phyloP scores from a whole-genome alignment of 1,140 invertebrate genomes.

The Zelostemma sp. region DNA sequence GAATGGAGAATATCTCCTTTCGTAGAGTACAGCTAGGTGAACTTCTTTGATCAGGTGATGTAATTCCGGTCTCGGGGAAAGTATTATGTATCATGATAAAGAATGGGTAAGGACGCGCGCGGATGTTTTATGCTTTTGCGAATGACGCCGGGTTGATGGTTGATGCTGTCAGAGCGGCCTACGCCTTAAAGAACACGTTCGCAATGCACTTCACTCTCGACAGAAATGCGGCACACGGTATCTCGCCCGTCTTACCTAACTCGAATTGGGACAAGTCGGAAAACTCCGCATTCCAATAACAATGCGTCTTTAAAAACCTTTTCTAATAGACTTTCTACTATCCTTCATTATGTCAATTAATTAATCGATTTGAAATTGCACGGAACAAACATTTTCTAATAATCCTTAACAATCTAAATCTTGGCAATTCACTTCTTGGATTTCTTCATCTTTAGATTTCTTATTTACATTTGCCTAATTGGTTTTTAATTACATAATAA shows the following conservation, averaged over 20 bases:
- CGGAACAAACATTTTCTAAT: too few species aligned
- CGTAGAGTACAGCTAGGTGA: too few species aligned
- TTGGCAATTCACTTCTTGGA: too few species aligned
- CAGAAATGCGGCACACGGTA: conserved; percentile 23
- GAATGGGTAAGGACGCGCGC: conserved; percentile 29
- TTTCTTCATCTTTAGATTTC: too few species aligned
- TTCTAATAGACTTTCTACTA: conserved; percentile 10
- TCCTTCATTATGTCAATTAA: too few species aligned
- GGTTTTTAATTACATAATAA: too few species aligned
- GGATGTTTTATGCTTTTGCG: conserved; percentile 22
- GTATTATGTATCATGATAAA: conserved; percentile 34
- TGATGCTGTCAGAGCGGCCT: conserved; percentile 30
- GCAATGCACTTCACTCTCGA: conserved; percentile 12
- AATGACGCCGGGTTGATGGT: conserved; percentile 4
- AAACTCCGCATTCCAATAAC: conserved; percentile 19
- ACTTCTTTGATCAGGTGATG: conserved; percentile 16
- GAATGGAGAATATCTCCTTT: too few species aligned
- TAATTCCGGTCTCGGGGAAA: conserved; percentile 45
- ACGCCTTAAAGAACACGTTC: conserved; percentile 25
- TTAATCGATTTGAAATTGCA: too few species aligned
- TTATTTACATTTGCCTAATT: too few species aligned
- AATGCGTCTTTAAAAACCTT: conserved; percentile 3
- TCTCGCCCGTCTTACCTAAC: conserved; percentile 21
- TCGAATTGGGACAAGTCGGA: conserved; percentile 36
- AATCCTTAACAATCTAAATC: too few species aligned